Evolutionary conservation across 53 echinoderm and acorn worm species (phyloP).

Genomic region (Arbacia lixula): DNA sequence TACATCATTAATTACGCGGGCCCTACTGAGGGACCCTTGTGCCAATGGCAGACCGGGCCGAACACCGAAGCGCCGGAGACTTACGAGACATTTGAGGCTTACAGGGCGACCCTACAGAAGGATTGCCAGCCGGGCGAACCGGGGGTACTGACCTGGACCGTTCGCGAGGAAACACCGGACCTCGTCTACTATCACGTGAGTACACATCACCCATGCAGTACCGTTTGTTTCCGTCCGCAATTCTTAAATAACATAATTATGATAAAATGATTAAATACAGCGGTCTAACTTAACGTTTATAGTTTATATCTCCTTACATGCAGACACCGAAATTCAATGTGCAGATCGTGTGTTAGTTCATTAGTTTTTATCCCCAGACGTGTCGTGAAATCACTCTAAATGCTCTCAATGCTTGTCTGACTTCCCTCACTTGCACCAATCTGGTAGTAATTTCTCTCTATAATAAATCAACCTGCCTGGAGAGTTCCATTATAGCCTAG

Average conservation of each 20-base stretch:
- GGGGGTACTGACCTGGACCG: constrained; percentile 77
- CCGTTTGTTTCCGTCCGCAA: not conserved
- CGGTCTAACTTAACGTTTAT: too few species aligned
- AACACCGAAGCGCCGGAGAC: constrained; percentile 52
- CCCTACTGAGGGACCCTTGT: constrained; percentile 77
- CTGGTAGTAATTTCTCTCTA: too few species aligned
- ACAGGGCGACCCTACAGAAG: constrained; percentile 29
- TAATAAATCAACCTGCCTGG: too few species aligned
- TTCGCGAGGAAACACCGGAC: constrained; percentile 70
- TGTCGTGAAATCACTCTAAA: too few species aligned
- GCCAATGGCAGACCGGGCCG: constrained; percentile 59
- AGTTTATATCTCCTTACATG: not conserved
- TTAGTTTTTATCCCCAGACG: not conserved
- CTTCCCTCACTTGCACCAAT: too few species aligned
- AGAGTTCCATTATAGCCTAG: too few species aligned
- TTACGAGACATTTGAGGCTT: constrained; percentile 70
- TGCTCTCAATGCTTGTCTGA: too few species aligned
- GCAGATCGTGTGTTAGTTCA: not conserved
- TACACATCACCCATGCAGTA: too few species aligned
- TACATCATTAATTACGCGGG: too few species aligned
- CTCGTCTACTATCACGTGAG: constrained; percentile 88
- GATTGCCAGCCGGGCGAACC: constrained; percentile 54
- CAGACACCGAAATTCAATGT: not conserved
- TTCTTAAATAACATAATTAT: not conserved
- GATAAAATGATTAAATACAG: too few species aligned